Conservation (phyloP, 2,888 invertebrate genomes). For the Dioctria rufipes region DNA sequence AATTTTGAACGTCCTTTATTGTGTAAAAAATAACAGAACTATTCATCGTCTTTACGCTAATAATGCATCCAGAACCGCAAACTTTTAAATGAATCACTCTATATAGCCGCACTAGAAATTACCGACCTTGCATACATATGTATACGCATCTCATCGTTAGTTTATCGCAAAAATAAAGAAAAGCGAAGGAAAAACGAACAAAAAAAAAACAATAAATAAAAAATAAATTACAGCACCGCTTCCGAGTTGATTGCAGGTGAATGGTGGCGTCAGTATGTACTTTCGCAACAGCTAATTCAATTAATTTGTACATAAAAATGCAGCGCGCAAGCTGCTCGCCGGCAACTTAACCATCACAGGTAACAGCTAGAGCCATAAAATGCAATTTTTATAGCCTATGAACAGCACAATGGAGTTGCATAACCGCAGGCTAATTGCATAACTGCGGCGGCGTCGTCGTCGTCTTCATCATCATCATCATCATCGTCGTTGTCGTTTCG, state of each 20-base stretch:
- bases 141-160: not conserved
- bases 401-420: conserved; percentile 51
- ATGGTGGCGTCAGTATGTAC: conserved; percentile 36
- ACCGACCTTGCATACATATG: not conserved
- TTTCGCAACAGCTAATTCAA: conserved; percentile 43
- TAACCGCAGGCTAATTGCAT: conserved; percentile 52
- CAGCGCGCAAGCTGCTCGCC: conserved; percentile 28
- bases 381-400: conserved; percentile 52
- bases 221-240: not conserved
- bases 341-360: conserved; percentile 17
- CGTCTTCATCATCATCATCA: not conserved
- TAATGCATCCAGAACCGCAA: not conserved
- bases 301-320: conserved; percentile 50
- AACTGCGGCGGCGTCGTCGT: conserved; percentile 10
- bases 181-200: too few species aligned
- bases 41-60: too few species aligned
- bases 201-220: too few species aligned
- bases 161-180: not conserved
- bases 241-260: conserved; percentile 39
- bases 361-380: conserved; percentile 38
- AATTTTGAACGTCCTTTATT: too few species aligned
- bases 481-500: too few species aligned
- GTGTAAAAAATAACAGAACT: too few species aligned
- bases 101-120: not conserved
- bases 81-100: not conserved